phyloP scores from a whole-genome alignment of 2,888 invertebrate species.

The Pollenia griseotomentosa region DNA sequence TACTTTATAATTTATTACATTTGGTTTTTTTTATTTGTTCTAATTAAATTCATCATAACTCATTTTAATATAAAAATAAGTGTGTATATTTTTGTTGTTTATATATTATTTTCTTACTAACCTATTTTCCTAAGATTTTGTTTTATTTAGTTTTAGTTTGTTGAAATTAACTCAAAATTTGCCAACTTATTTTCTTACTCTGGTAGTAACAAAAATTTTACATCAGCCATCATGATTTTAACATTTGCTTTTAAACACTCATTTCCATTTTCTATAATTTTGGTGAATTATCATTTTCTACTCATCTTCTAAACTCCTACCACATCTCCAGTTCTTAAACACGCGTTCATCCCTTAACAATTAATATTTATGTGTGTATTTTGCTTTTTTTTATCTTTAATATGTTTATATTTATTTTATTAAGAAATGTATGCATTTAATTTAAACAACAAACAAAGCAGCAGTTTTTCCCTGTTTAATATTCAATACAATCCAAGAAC shows the following conservation, averaged over 20 bases:
- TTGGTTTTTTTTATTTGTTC: constrained; percentile 47
- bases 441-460: constrained; percentile 64
- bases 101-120: constrained; percentile 6
- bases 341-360: constrained; percentile 34
- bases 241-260: constrained; percentile 46
- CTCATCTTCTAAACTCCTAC: constrained; percentile 10
- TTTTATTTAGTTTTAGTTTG: constrained; percentile 34
- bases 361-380: constrained; percentile 63
- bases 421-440: constrained; percentile 55
- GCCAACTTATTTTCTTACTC: constrained; percentile 64
- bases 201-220: constrained; percentile 17
- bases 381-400: constrained; percentile 46
- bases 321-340: constrained; percentile 41
- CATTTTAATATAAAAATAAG: constrained; percentile 43
- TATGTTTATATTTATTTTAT: constrained; percentile 60
- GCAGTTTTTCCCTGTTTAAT: constrained; percentile 54
- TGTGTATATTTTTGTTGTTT: constrained; percentile 41
- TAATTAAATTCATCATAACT: constrained; percentile 59
- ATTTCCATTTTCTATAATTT: constrained; percentile 36
- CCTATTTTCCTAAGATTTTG: constrained; percentile 1
- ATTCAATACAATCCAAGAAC: constrained; percentile 25
- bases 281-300: constrained; percentile 38
- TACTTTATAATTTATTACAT: constrained; percentile 49
- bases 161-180: constrained; percentile 47
- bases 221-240: constrained; percentile 49